Percentiles rank a stretch among this genome's conserved stretches.
phyloP scores from a whole-genome alignment of 2,888 invertebrate species.

The Drosophila basisetae region DNA sequence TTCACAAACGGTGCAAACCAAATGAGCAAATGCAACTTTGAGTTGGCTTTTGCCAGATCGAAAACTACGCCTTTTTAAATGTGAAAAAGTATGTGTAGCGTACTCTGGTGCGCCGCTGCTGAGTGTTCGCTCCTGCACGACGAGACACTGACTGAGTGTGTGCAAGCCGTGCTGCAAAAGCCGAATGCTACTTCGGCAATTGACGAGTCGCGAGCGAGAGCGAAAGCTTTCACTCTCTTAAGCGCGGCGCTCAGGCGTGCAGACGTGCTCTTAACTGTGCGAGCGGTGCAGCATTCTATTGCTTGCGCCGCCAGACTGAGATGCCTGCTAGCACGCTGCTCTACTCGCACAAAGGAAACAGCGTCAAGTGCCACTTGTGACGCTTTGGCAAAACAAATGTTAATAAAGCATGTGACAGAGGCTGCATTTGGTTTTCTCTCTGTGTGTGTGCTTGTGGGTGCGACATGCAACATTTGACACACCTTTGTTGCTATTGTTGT shows the following conservation, averaged over 20 bases:
- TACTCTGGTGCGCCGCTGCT: slow-evolving; percentile 20
- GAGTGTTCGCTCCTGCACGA: slow-evolving; percentile 30
- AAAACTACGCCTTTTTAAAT: slow-evolving; percentile 28
- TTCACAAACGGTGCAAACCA: slow-evolving; percentile 22
- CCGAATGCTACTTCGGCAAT: slow-evolving; percentile 29
- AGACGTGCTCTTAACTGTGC: slow-evolving; percentile 60
- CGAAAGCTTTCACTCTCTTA: slow-evolving; percentile 70
- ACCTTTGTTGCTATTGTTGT: slow-evolving; percentile 22
- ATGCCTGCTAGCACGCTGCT: slow-evolving; percentile 22
- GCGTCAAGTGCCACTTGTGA: slow-evolving; percentile 67
- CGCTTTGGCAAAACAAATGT: slow-evolving; percentile 63
- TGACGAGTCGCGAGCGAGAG: neutral
- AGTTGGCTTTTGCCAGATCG: slow-evolving; percentile 18
- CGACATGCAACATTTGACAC: slow-evolving; percentile 66
- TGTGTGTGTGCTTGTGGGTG: slow-evolving; percentile 31
- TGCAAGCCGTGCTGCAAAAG: slow-evolving; percentile 15
- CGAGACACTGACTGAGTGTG: slow-evolving; percentile 41
- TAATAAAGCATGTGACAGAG: slow-evolving; percentile 60
- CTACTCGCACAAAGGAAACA: slow-evolving; percentile 61
- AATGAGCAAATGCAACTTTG: slow-evolving; percentile 29
- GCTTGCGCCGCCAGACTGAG: slow-evolving; percentile 72
- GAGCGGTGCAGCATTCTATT: slow-evolving; percentile 54
- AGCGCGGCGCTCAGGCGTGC: slow-evolving; percentile 20
- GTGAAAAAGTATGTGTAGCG: slow-evolving; percentile 23
- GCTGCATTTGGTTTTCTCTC: slow-evolving; percentile 20